phyloP scores from a whole-genome alignment of 2,113 vertebrate species.

The Zosterops hypoxanthus region DNA sequence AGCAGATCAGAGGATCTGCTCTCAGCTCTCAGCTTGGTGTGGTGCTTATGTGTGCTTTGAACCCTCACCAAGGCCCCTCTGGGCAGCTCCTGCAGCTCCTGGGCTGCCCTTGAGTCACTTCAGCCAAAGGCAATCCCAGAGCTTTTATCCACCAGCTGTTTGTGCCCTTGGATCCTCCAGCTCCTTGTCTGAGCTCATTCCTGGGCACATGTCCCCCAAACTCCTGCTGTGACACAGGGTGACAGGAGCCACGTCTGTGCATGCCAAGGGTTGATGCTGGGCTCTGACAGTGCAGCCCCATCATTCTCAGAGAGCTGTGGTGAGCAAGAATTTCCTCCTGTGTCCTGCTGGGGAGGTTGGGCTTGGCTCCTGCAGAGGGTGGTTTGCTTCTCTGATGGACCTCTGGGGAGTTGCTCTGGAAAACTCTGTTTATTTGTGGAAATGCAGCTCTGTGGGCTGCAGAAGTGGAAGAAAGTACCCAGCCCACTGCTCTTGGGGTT shows the following conservation, averaged over 20 bases:
- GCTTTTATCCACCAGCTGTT: background rate
- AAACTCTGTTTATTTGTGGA: background rate
- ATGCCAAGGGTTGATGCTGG: background rate
- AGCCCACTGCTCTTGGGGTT: background rate
- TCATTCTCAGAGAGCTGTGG: accelerated
- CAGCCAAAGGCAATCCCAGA: background rate
- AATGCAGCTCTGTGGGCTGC: accelerated
- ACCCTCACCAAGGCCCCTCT: background rate
- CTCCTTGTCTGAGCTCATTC: background rate
- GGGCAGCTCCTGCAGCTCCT: background rate
- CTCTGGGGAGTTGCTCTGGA: background rate
- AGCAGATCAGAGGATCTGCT: background rate
- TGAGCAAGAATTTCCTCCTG: background rate
- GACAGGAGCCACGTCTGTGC: background rate
- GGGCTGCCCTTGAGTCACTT: background rate
- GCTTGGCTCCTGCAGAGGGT: background rate
- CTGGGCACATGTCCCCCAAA: accelerated
- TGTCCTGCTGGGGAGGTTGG: background rate
- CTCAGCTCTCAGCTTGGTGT: accelerated
- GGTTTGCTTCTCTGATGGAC: background rate
- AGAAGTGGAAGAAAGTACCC: background rate
- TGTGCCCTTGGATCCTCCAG: background rate
- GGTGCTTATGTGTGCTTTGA: background rate
- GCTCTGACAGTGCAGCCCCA: background rate
- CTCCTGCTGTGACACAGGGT: background rate